Evolutionary conservation across 2,113 vertebrate genomes (phyloP).

Genomic region (Typhlomys cinereus): DNA sequence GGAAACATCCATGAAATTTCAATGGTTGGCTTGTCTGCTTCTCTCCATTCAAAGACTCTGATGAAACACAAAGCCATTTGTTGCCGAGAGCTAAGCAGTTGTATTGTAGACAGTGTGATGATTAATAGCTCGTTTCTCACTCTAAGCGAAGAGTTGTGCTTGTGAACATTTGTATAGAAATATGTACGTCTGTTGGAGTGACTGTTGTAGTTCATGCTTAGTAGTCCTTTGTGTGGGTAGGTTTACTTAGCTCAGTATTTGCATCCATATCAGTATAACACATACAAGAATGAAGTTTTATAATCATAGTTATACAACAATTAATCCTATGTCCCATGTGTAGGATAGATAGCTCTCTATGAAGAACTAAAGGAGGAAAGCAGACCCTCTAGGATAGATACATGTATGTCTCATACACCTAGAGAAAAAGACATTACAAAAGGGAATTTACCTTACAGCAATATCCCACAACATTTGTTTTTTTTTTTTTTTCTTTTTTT

Average conservation of each 20-base stretch:
- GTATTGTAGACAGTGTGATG: conserved; percentile 55
- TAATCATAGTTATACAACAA: background rate
- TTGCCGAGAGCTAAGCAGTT: conserved; percentile 61
- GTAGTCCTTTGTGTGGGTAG: background rate
- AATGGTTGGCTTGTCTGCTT: background rate
- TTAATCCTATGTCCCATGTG: background rate
- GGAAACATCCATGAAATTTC: conserved; percentile 27
- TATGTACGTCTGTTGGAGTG: background rate
- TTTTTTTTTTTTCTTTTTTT: too few species aligned
- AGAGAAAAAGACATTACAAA: background rate
- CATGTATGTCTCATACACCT: background rate
- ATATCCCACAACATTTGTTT: background rate
- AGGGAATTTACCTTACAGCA: background rate
- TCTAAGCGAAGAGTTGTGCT: background rate
- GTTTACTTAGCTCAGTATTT: background rate
- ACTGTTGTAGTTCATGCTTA: background rate
- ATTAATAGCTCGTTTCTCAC: conserved; percentile 49
- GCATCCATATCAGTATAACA: background rate
- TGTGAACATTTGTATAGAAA: background rate
- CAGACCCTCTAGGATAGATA: background rate
- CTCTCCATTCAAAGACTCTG: background rate
- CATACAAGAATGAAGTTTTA: background rate
- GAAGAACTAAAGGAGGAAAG: background rate
- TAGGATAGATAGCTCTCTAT: background rate
- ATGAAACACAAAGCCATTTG: conserved; percentile 52